Evolutionary conservation across 2,113 vertebrate species (phyloP).

Genomic region (Mus pahari): DNA sequence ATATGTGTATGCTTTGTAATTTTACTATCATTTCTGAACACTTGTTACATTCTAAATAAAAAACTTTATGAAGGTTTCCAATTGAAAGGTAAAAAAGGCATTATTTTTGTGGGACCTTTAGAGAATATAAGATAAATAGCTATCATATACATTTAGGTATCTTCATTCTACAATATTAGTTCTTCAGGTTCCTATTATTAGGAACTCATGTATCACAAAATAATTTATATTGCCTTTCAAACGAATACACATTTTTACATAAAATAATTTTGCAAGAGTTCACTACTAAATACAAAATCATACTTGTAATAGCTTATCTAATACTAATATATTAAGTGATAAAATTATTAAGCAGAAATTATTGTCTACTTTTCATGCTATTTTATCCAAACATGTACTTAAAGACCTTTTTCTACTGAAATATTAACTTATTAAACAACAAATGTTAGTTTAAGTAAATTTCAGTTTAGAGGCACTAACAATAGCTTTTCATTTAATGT

Average conservation of each 20-base stretch:
- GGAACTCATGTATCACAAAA: background rate
- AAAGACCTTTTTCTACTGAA: background rate
- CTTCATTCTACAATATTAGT: slow-evolving; percentile 15
- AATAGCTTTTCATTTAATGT: background rate
- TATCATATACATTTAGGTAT: slow-evolving; percentile 26
- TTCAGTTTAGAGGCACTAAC: background rate
- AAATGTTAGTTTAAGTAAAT: slow-evolving; percentile 15
- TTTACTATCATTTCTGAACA: slow-evolving; percentile 57
- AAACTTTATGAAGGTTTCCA: slow-evolving; percentile 47
- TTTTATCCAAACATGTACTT: slow-evolving; percentile 6
- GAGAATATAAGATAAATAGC: slow-evolving; percentile 59
- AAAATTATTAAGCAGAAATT: slow-evolving; percentile 27
- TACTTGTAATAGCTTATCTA: background rate
- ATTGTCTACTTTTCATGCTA: background rate
- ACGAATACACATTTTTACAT: background rate
- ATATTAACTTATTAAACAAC: background rate
- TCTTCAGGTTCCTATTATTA: slow-evolving; percentile 6
- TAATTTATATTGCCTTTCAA: slow-evolving; percentile 11
- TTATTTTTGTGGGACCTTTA: slow-evolving; percentile 61
- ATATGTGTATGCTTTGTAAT: background rate
- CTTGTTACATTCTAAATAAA: slow-evolving; percentile 48
- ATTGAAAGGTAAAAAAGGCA: slow-evolving; percentile 57
- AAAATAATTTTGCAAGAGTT: background rate
- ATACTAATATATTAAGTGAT: background rate
- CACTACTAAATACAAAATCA: background rate